Evolutionary conservation across 1,140 invertebrate species (phyloP).

Genomic region (Drosophila teissieri): DNA sequence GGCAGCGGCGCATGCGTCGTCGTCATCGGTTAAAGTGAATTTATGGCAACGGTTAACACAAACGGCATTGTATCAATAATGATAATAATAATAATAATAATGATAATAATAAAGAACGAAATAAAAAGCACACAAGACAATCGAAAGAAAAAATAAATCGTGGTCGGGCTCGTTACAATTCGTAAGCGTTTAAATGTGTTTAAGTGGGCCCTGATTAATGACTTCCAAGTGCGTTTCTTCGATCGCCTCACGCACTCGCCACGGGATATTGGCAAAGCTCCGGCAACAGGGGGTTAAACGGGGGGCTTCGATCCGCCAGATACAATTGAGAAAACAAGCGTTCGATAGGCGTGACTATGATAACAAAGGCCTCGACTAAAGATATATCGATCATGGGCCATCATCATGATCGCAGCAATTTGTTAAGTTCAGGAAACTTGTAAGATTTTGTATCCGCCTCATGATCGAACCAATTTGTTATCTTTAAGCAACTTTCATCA

Average conservation of each 20-base stretch:
- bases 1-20: conserved; percentile 67
- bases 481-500: conserved; percentile 29
- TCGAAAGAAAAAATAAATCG: conserved; percentile 43
- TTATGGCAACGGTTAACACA: conserved; percentile 75
- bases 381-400: conserved; percentile 20
- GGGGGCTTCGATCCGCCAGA: conserved; percentile 17
- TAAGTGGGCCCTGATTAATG: conserved; percentile 80
- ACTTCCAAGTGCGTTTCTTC: conserved; percentile 59
- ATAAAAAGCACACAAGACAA: conserved; percentile 21
- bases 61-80: conserved; percentile 79
- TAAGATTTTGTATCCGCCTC: conserved; percentile 15
- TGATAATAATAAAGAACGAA: conserved; percentile 26
- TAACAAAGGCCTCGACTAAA: conserved; percentile 50
- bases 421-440: conserved; percentile 36
- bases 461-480: conserved; percentile 44
- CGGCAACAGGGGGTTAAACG: conserved; percentile 9
- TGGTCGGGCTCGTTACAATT: conserved; percentile 61
- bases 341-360: conserved; percentile 48
- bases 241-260: conserved; percentile 59
- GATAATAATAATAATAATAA: conserved; percentile 62
- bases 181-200: conserved; percentile 76
- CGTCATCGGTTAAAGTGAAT: conserved; percentile 41
- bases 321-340: conserved; percentile 43
- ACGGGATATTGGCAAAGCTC: conserved; percentile 64
- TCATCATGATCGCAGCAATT: conserved; percentile 43